These are phyloP conservation scores for Haliclystus octoradiatus DNA, from an alignment of 30 jellyfish, hydroid and myxozoan species.

Conservation along the genomic window DNA sequence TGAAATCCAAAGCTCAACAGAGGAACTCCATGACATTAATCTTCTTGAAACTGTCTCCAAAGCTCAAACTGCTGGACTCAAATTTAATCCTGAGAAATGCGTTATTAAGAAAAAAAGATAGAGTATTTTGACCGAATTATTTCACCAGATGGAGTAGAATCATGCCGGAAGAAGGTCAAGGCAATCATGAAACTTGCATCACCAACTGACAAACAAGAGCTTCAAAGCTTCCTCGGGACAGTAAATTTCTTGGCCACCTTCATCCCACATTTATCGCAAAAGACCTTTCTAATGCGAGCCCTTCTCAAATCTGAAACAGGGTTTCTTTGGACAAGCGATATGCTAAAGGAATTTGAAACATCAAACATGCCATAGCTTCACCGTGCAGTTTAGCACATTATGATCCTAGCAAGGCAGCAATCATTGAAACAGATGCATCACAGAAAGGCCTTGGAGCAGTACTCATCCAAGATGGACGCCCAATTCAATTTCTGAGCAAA, in stretches of 20 bases:
- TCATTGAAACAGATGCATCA: background rate
- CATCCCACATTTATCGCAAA: conserved; percentile 1
- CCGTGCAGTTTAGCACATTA: background rate
- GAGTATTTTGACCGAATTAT: conserved; percentile 28
- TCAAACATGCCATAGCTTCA: conserved; percentile 11
- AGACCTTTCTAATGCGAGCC: background rate
- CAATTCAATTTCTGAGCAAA: conserved; percentile 5
- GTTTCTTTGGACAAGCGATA: conserved; percentile 3
- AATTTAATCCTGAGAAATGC: conserved; percentile 25
- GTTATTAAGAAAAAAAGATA: conserved; percentile 13
- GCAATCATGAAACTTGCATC: conserved; percentile 6
- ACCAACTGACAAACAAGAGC: conserved; percentile 10
- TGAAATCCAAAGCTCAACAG: conserved; percentile 29
- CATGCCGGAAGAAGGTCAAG: conserved; percentile 22
- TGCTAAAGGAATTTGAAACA: conserved; percentile 11
- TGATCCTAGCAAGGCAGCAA: background rate
- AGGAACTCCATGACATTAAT: conserved; percentile 18
- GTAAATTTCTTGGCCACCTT: conserved; percentile 11
- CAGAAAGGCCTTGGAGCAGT: background rate
- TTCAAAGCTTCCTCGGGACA: conserved; percentile 13
- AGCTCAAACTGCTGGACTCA: conserved; percentile 24
- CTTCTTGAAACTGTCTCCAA: conserved; percentile 25
- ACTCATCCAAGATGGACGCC: conserved; percentile 14
- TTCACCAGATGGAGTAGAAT: conserved; percentile 13
- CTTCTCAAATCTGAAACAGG: background rate